Evolutionary conservation across 1,140 invertebrate genomes (phyloP), one percentile per base, ranked within the genome.

Genomic region (Leptinotarsa undecemlineata): DNA sequence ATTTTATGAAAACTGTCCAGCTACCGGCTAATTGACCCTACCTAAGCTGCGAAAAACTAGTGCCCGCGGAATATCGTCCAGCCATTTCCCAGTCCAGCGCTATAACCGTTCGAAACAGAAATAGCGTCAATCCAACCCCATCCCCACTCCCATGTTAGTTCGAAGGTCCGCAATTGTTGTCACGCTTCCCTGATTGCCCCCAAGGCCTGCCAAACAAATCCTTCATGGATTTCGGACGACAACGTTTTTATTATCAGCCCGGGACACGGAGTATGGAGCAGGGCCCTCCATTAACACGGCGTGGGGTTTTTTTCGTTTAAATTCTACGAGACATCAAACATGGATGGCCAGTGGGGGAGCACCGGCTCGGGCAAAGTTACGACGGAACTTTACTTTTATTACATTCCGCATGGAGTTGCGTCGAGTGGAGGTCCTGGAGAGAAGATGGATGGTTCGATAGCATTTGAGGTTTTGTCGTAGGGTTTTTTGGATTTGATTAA

Each of bases 181-280:
- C 78, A 81, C 76, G 80, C 74, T 76, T 76, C 67, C n/a, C 76
- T 78, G 80, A 80, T 80, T 77, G 76, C 73, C 79, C 74, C 79
- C 62, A 70, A 77, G 74, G 80, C 76, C 74, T 67, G 74, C 71
- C 68, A 72, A 61, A 74, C 77, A 79, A 81, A 81, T 81, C 79
- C 77, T 80, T 81, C 76, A 80, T 79, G 79, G 80, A 81, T 81
- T 81, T 81, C 74, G 77, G 80, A 81, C 74, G 80, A 81, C 78
- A 81, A 81, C 80, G 78, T 81, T 81, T 81, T 81, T 81, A 81
- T 78, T 78, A 79, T 80, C 78, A 77, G 76, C 74, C 73, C 68
- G 76, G 80, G 78, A 72, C 17, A 42, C 6, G 33, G 48, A 57
- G 47, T 70, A 77, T 71, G 51, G 63, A 69, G 66, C 71, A 26